Base-by-base conservation (phyloP, 1,140 invertebrate species). In the Rhysida immarginata region DNA sequence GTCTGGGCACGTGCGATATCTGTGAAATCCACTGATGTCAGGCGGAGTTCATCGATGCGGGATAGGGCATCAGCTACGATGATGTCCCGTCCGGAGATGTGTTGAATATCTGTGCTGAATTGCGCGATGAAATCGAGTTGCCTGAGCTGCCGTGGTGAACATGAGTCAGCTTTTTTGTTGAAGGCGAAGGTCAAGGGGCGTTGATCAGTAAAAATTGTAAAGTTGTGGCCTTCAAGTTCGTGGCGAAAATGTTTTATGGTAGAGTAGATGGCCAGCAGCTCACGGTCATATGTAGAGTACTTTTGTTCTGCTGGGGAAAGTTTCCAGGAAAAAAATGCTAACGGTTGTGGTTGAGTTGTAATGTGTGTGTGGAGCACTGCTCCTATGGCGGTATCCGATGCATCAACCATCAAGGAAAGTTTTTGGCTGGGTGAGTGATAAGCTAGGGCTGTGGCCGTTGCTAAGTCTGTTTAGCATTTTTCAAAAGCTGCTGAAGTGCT, bases 251-350 rank as follows among this genome's bases (percentile, higher is more conserved):
- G 65, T 55, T 69, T 64, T 0, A 74, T 59, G 3, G 64, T 62
- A 14, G 59, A 53, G 60, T 74, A 76, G 21, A 73, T 68, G 0
- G 70, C n/a, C 74, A 75, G 52, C 1, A 77, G 58, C 60, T 77
- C 73, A 3, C 69, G 54, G 55, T 74, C 71, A 61, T 69, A 75
- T 1, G 68, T 62, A 14, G 62, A 63, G 44, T 72, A 72, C 25
- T 67, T 66, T 20, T 55, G 41, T 60, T 74, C 61, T 0, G 64
- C 50, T 20, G 59, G 35, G 3, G 43, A 63, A 0, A 73, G 52
- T 55, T 70, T 71, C 48, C 62, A 66, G 8, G 68, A 71, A 49
- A 70, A 71, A 55, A 70, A 73, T 21, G 62, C 66, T 0, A 71
- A 49, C 1, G 68, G 71, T 65, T 67, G 24, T 24, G 25, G 49